Evolutionary conservation across 2,113 vertebrate species (phyloP), one percentile per base, ranked within the genome.

Genomic region (Heteronetta atricapilla): DNA sequence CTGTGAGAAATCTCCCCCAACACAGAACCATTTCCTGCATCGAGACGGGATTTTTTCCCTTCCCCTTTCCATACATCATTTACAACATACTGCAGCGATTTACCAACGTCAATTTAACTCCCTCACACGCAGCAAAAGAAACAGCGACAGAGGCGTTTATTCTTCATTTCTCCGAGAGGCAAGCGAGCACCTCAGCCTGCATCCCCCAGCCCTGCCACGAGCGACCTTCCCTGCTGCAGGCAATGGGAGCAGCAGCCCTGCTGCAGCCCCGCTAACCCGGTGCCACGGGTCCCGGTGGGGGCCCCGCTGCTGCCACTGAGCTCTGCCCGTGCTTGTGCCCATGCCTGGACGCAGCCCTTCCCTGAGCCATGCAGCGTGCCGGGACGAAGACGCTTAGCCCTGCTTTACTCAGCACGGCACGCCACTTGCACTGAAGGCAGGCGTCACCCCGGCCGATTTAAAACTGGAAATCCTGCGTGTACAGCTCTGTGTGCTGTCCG

Each of bases 1-100:
- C 92, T 82, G 78, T 3, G 3, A 76, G 68, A 94, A 93, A 82
- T 34, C 59, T 14, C 38, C 77, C 82, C 36, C 55, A 76, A 12
- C 14, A 29, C 50, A 76, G 64, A 92, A 60, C 46, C 53, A 89
- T 92, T 89, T 67, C 78, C 78, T 80, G 48, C 80, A 44, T 66
- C 26, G 13, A 78, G 75, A 89, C 83, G n/a, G 76, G 88, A 86
- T 66, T 76, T 56, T 82, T 92, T 81, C 53, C 42, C 25, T 68
- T 34, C 18, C 44, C 56, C 19, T 72, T 72, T 62, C 95, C 95
- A 90, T 95, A 81, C 82, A 95, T 94, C 82, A 97, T 96, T 95
- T 93, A 95, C 62, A 96, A 70, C 19, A 23, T 17, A 31, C 88
- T 74, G 85, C 88, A 93, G 83, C 7, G 33, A 97, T 96, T 95